Base-by-base conservation (phyloP, 1,140 invertebrate genomes). In the Drosophila obscura region DNA sequence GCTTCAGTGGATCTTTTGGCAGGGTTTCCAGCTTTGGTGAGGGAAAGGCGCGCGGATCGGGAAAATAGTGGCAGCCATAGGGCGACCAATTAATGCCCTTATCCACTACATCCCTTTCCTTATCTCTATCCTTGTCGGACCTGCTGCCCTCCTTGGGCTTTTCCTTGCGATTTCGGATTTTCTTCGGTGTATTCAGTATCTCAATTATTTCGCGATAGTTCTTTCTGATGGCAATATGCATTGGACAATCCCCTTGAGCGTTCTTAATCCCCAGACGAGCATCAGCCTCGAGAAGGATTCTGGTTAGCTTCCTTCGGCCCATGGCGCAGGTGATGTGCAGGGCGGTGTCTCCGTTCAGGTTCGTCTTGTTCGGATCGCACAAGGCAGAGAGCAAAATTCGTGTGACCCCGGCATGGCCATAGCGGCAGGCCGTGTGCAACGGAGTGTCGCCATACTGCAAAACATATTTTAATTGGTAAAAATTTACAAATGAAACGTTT, bases 311-410 rank as follows among this genome's bases (percentile, higher is more conserved):
- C 41, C 97, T 93, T 44, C 97, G 93, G 15, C 97, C 97, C 96
- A 99, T 97, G 2, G 98, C 98, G 6, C 97, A 96, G 5, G 97
- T 95, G 73, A 99, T 98, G 91, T 99, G 98, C 16, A 99, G 92
- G 0, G 97, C 95, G 0, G 97, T 98, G 91, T 99, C 98, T 2
- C 97, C 97, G 93, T 99, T 99, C 92, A 98, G 98, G 91, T 99
- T 99, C 77, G 97, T 96, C 91, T 97, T 96, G 52, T 96, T 97
- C 24, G 98, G 95, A 72, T 95, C 94, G 88, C 96, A 97, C 53
- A 96, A 93, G 4, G 97, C 98, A 50, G 97, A 98, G 62, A 99
- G 96, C 8, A 99, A 94, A 68, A 99, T 99, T 26, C 98, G 93
- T 0, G 96, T 96, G 31, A 99, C 98, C 15, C 99, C 98, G 0